These are phyloP conservation scores for Marmota flaviventris DNA, from an alignment of 2,113 vertebrate genomes.

Conservation along the genomic window DNA sequence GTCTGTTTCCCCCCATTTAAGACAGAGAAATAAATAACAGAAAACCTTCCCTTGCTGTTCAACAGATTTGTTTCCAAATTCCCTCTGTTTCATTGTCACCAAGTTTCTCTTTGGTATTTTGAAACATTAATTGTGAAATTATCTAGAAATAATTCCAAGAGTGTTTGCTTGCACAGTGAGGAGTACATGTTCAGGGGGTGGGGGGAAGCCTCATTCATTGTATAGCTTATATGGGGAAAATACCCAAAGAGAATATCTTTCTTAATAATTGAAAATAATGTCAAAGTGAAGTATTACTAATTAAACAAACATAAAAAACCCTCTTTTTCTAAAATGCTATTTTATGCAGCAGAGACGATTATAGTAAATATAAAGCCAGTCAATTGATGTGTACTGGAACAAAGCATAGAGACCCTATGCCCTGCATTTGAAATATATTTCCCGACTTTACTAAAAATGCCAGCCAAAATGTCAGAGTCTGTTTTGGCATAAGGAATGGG, in stretches of 20 bases:
- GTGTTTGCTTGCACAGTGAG: neutral
- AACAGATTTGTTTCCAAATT: neutral
- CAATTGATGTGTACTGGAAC: neutral
- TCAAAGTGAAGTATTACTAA: neutral
- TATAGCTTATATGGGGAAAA: neutral
- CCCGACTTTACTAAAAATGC: constrained; percentile 38
- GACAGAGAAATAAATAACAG: neutral
- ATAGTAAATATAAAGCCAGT: neutral
- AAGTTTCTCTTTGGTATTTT: neutral
- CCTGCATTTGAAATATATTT: neutral
- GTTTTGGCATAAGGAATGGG: neutral
- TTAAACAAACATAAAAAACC: neutral
- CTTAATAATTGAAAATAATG: neutral
- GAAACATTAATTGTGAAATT: neutral
- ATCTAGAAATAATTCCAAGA: neutral
- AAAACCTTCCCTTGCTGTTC: neutral
- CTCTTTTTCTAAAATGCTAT: neutral
- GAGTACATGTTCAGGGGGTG: too few relatives aligned
- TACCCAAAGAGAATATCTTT: neutral
- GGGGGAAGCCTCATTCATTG: too few relatives aligned
- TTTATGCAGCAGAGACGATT: neutral
- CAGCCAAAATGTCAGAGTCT: constrained; percentile 17
- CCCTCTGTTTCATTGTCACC: neutral
- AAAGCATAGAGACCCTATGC: neutral
- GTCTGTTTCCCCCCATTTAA: neutral